Base-by-base conservation (phyloP, 2,113 vertebrate genomes). In the Hippocampus abdominalis region DNA sequence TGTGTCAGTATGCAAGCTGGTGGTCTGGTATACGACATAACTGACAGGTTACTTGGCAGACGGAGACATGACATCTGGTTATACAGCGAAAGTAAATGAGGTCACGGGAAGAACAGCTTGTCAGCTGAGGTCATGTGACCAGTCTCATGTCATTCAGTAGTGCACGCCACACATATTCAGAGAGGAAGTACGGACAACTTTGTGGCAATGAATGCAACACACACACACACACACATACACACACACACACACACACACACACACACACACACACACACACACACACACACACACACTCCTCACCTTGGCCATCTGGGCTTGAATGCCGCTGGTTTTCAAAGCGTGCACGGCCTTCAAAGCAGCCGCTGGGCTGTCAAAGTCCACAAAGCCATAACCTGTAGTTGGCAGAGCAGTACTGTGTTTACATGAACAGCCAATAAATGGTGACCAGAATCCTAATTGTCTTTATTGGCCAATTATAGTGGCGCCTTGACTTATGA, bases 231-330 rank as follows among this genome's bases (percentile, higher is more conserved):
- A 21, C 32, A 10, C 60, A 11, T 32, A n/a, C 18, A 27, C 40
- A 12, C 18, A 21, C 15, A 6, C 18, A 4, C 3, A 25, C 21
- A 20, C 59, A 73, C 63, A 78, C 92, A 70, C 21, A 46, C 64
- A 59, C 16, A 18, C 4, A 15, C 46, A 18, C 69, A 78, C 44
- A 36, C 32, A 36, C 29, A 9, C 29, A 39, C 8, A 16, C n/a
- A 39, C 18, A 36, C 15, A 2, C 32, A 4, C 3, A 56, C 18
- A 29, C 57, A 73, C 63, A 80, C 93, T 89, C 91, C 93, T 90
- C 92, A 98, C 97, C 94, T 99, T 99, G 88, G 97, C 97, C 97
- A 99, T 99, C 90, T 99, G 97, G 70, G 96, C 97, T 88, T 99
- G 97, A 75, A 99, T 96, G 73, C 97, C 97, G 60, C 76, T 98